These are phyloP conservation scores for Plagodis pulveraria DNA, from an alignment of 2,888 invertebrate species.

Conservation along the genomic window DNA sequence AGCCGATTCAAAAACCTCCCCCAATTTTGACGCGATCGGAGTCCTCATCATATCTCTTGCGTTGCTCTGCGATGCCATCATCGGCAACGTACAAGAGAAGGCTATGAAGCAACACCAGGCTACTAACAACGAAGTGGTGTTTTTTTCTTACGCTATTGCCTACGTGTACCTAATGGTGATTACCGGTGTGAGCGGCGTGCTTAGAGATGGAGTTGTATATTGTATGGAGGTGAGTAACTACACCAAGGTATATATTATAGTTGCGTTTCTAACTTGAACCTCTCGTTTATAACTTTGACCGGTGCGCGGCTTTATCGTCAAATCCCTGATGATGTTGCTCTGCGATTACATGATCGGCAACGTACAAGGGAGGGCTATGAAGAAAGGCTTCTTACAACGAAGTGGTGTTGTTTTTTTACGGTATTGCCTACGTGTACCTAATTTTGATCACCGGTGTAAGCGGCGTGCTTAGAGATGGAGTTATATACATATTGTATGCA, in stretches of 20 bases:
- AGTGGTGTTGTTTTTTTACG: constrained; percentile 96
- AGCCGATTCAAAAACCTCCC: constrained; percentile 90
- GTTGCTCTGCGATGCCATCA: constrained; percentile 96
- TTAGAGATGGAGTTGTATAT: constrained; percentile 90
- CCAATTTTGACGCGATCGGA: constrained; percentile 89
- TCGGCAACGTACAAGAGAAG: constrained; percentile 99
- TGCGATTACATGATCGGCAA: constrained; percentile 99
- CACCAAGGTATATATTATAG: background rate
- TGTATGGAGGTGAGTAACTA: constrained; percentile 88
- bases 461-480: constrained; percentile 91
- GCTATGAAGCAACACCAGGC: constrained; percentile 94
- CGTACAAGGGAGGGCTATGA: constrained; percentile 98
- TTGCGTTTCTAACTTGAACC: no score
- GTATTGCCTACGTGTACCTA: constrained; percentile 93
- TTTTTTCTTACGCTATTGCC: constrained; percentile 96
- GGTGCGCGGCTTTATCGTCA: no score
- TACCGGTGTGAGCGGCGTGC: constrained; percentile 89
- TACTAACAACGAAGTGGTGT: constrained; percentile 95
- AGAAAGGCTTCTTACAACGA: constrained; percentile 94
- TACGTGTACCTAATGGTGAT: constrained; percentile 91
- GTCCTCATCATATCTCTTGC: constrained; percentile 93
- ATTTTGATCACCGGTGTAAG: constrained; percentile 89
- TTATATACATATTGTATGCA: constrained; percentile 90
- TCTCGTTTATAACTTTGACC: no score
- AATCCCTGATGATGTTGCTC: constrained; percentile 78